A percentile compares a stretch with the other conserved stretches of the same genome.
phyloP scores from a whole-genome alignment of 37 sponge, comb jelly and placozoan genomes.

The Amphimedon queenslandica region DNA sequence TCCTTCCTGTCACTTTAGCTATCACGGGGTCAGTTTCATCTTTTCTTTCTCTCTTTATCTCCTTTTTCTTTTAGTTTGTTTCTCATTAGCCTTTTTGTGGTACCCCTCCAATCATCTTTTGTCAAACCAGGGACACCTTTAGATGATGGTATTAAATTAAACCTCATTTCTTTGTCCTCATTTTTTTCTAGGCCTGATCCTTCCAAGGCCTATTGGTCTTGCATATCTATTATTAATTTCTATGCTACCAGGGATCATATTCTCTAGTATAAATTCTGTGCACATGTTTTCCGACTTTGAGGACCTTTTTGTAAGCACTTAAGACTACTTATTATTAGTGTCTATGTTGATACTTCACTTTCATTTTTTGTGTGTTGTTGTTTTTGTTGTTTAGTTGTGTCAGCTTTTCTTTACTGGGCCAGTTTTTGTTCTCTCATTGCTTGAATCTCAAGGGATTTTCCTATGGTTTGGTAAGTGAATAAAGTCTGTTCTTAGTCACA shows the following conservation, averaged over 20 bases:
- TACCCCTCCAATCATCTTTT: conserved; percentile 66
- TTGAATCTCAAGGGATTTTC: conserved; percentile 61
- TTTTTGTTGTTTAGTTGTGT: conserved; percentile 3
- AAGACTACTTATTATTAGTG: no score
- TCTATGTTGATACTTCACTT: no score
- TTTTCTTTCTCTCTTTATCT: not conserved
- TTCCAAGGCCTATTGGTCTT: not conserved
- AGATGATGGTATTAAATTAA: conserved; percentile 24
- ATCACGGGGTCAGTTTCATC: conserved; percentile 45
- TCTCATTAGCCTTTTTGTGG: conserved; percentile 45
- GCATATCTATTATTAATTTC: conserved; percentile 9
- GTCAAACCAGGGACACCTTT: conserved; percentile 43
- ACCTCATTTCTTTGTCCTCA: no score
- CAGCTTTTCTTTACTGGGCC: conserved; percentile 24
- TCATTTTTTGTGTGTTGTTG: not conserved
- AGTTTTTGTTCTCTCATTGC: conserved; percentile 43
- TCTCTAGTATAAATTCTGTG: no score
- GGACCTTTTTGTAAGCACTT: no score
- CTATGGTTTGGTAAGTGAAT: conserved; percentile 47
- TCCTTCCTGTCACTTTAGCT: conserved; percentile 33
- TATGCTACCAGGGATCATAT: conserved; percentile 4
- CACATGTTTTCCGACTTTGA: no score
- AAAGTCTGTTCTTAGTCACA: no score
- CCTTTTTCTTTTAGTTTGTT: conserved; percentile 16
- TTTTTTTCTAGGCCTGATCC: conserved; percentile 4